Evolutionary conservation across 2,113 vertebrate species (phyloP).

Genomic region (Ophiodon elongatus): DNA sequence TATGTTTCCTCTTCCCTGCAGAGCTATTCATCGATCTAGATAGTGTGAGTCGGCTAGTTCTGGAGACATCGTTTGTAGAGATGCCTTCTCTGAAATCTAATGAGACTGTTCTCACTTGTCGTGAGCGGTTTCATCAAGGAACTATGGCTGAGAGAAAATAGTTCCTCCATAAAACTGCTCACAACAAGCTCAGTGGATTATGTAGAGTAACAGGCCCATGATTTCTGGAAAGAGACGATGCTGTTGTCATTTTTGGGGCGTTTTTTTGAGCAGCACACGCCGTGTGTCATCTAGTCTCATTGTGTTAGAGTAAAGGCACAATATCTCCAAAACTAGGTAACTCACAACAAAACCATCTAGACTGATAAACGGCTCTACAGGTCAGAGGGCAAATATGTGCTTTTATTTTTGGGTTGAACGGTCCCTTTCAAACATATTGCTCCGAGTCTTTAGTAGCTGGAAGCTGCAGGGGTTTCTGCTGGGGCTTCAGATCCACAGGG

Average conservation of each 20-base stretch:
- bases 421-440: background rate
- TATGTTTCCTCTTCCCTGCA: background rate
- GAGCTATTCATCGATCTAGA: background rate
- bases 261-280: background rate
- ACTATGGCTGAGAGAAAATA: background rate
- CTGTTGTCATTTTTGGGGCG: background rate
- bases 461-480: conserved; percentile 3
- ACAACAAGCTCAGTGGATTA: no score
- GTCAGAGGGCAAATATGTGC: no score
- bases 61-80: background rate
- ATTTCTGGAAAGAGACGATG: background rate
- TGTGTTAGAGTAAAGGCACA: no score
- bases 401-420: background rate
- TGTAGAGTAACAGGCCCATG: no score
- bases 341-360: no score
- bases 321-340: background rate
- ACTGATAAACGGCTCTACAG: no score
- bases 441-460: background rate
- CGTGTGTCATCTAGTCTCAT: no score
- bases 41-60: background rate
- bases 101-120: no score
- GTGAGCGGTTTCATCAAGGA: background rate
- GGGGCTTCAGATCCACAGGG: conserved; percentile 37
- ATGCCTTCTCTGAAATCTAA: background rate
- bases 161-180: background rate